Evolutionary conservation across 2,888 invertebrate genomes (phyloP).

Genomic region (Diogma glabrata): DNA sequence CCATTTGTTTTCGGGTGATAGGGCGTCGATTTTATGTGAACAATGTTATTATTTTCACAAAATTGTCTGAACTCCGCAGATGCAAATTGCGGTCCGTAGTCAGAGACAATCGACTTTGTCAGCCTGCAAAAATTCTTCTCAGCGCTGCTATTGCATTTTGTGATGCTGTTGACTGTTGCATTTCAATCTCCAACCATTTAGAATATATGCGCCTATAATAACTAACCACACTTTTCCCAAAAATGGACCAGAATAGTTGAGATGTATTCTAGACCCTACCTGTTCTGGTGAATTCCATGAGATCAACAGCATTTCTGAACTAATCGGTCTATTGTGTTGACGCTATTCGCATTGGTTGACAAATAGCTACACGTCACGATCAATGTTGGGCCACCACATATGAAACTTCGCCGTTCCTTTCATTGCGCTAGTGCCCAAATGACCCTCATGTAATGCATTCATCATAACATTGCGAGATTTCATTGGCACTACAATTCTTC

Average conservation of each 20-base stretch:
- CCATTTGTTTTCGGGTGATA: too few species aligned
- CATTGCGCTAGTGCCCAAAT: conserved; percentile 24
- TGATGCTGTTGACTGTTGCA: conserved; percentile 14
- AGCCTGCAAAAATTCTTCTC: conserved; percentile 20
- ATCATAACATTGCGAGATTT: conserved; percentile 15
- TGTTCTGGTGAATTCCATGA: conserved; percentile 18
- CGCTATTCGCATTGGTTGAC: conserved; percentile 19
- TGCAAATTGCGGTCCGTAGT: conserved; percentile 20
- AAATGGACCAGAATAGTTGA: conserved; percentile 32
- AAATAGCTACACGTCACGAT: conserved; percentile 22
- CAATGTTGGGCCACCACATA: conserved; percentile 25
- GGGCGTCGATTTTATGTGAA: too few species aligned
- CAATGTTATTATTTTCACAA: too few species aligned
- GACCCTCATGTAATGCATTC: conserved; percentile 20
- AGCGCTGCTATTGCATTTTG: conserved; percentile 7
- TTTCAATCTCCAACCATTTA: conserved; percentile 30
- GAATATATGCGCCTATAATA: conserved; percentile 29
- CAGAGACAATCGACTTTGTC: conserved; percentile 18
- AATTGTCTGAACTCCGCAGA: not conserved
- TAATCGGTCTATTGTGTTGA: conserved; percentile 12
- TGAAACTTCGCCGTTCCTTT: conserved; percentile 23
- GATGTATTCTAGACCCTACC: conserved; percentile 29
- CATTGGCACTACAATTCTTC: conserved; percentile 18
- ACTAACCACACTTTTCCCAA: conserved; percentile 24
- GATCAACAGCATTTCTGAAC: conserved; percentile 9